A percentile compares a stretch with the other conserved stretches of the same genome.
These are phyloP conservation scores for Thamnophis sirtalis DNA, from an alignment of 2,113 vertebrate species.

Conservation along the genomic window DNA sequence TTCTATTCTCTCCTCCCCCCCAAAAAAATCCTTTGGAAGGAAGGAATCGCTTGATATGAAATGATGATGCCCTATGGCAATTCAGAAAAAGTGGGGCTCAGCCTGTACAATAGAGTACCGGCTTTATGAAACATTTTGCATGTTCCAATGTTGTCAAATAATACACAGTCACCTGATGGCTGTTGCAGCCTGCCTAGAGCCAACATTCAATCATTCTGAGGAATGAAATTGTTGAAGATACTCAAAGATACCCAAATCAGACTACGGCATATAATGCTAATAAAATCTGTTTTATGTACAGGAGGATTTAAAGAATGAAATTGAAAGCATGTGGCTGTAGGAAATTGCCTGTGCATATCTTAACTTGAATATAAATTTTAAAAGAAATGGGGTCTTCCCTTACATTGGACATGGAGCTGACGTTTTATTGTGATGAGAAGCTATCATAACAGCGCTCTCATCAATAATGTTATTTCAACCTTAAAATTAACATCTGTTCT, in stretches of 20 bases:
- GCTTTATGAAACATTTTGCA: not conserved
- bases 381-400: not conserved
- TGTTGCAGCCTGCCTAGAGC: not conserved
- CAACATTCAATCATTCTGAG: not conserved
- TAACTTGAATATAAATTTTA: not conserved
- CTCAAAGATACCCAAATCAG: not conserved
- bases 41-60: not conserved
- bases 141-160: not conserved
- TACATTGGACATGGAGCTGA: not conserved
- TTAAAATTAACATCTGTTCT: conserved; percentile 23
- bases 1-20: not conserved
- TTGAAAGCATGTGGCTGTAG: not conserved
- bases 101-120: not conserved
- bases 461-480: conserved; percentile 3
- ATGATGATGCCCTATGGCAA: not conserved
- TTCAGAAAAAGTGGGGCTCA: not conserved
- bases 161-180: not conserved
- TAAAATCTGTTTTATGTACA: not conserved
- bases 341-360: not conserved
- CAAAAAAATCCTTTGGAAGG: not conserved
- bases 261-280: fast-evolving
- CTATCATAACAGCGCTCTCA: not conserved
- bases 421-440: not conserved
- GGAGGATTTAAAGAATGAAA: fast-evolving
- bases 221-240: not conserved